phyloP scores from a whole-genome alignment of 2,797 vertebrate genomes.

The Gymnoscopelus braueri region DNA sequence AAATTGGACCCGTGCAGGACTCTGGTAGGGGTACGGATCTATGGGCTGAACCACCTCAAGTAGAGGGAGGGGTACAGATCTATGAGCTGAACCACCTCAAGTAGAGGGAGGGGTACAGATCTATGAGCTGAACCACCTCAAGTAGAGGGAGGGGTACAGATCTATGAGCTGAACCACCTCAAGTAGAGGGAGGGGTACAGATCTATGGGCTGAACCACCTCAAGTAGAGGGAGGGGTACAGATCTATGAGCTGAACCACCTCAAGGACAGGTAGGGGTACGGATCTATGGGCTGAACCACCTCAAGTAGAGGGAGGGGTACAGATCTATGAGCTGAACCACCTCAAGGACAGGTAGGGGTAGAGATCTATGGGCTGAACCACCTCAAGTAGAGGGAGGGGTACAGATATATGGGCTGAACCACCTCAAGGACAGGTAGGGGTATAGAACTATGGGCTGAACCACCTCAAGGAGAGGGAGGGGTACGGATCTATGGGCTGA shows the following conservation, averaged over 20 bases:
- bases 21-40: slow-evolving; percentile 51
- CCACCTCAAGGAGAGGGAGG: slow-evolving; percentile 72
- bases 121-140: slow-evolving; percentile 69
- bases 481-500: slow-evolving; percentile 49
- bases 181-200: slow-evolving; percentile 65
- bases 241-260: slow-evolving; percentile 64
- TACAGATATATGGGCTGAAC: slow-evolving; percentile 53
- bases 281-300: slow-evolving; percentile 57
- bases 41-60: slow-evolving; percentile 70
- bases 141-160: slow-evolving; percentile 64
- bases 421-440: slow-evolving; percentile 72
- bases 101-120: slow-evolving; percentile 64
- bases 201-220: slow-evolving; percentile 64
- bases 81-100: slow-evolving; percentile 68
- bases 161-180: slow-evolving; percentile 68
- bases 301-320: slow-evolving; percentile 70
- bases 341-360: slow-evolving; percentile 71
- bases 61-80: slow-evolving; percentile 61
- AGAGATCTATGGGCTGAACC: slow-evolving; percentile 56
- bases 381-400: slow-evolving; percentile 70
- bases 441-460: slow-evolving; percentile 50
- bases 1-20: too few relatives aligned
- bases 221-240: slow-evolving; percentile 68
- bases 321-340: slow-evolving; percentile 56
- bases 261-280: slow-evolving; percentile 69